Evolutionary conservation across 2,797 vertebrate species (phyloP).

Genomic region (Girardinus metallicus): DNA sequence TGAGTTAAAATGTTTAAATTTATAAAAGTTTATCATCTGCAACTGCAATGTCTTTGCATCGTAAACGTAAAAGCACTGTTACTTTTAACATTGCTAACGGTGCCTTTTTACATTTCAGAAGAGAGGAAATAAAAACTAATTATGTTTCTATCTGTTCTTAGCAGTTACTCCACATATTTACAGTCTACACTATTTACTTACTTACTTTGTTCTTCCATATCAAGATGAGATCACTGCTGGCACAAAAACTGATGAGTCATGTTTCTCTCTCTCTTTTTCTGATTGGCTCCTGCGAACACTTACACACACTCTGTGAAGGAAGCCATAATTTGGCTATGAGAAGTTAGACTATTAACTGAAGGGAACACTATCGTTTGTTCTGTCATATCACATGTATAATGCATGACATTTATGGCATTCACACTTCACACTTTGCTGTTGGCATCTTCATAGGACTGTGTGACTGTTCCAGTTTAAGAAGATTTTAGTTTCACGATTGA

Average conservation of each 20-base stretch:
- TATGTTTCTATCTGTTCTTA: neutral
- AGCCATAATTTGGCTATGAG: neutral
- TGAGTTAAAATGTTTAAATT: neutral
- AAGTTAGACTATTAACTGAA: neutral
- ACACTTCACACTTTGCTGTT: neutral
- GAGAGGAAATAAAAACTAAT: neutral
- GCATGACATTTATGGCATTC: neutral
- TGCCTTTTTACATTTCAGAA: too few relatives aligned
- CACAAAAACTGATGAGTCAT: conserved; percentile 48
- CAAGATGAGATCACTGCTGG: conserved; percentile 26
- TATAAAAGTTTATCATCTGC: neutral
- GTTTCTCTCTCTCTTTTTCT: conserved; percentile 1
- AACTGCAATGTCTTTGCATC: neutral
- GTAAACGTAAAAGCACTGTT: neutral
- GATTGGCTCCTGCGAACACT: neutral
- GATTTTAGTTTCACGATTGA: neutral
- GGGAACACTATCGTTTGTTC: neutral
- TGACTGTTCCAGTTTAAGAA: neutral
- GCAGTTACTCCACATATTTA: neutral
- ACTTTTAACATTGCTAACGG: neutral
- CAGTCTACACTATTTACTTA: neutral
- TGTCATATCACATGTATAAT: neutral
- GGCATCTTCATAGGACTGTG: neutral
- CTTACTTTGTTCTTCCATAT: neutral
- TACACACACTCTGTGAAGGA: neutral